Base-by-base conservation (phyloP, 2,797 vertebrate genomes). In the Enoplosus armatus region DNA sequence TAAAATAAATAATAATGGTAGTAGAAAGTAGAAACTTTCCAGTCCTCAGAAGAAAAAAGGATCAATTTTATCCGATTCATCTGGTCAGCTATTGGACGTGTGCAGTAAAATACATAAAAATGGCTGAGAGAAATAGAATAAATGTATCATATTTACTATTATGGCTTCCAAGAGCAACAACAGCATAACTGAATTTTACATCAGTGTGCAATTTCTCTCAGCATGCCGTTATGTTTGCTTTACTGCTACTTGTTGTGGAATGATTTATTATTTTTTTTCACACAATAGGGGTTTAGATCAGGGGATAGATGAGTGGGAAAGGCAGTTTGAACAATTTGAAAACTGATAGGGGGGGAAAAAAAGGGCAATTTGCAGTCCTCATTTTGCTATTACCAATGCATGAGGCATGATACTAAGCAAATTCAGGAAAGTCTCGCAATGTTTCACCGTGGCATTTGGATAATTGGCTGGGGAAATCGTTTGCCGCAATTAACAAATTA, bases 401-500 rank as follows among this genome's bases (percentile, higher is more conserved):
- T 90, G 88, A 93, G 87, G 84, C 87, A 80, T 79, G 85, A 92
- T 88, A 83, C 75, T 63, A 70, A 75, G 82, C 88, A 82, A 86
- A 87, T 89, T 84, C 70, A 87, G 87, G 75, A 80, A 81, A 85
- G 84, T 85, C 85, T 79, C 39, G 80, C 83, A 83, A 81, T 89
- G 87, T 79, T 92, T 94, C 92, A 92, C 79, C 11, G 62, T 91
- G 90, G 68, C 89, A 91, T 94, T 93, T 92, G 69, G 84, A 87
- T 94, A 94, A 94, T 93, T 93, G 93, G 88, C 90, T 79, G 56
- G 87, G 87, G 88, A 91, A 90, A 92, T 93, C 88, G 67, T 89
- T 93, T 83, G 58, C 77, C 51, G 81, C 87, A 91, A 93, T 93
- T 93, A 91, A 82, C 83, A 90, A 92, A 92, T 91, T 84, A 88